phyloP scores from a whole-genome alignment of 2,888 invertebrate species.

The Drosophila phalerata region DNA sequence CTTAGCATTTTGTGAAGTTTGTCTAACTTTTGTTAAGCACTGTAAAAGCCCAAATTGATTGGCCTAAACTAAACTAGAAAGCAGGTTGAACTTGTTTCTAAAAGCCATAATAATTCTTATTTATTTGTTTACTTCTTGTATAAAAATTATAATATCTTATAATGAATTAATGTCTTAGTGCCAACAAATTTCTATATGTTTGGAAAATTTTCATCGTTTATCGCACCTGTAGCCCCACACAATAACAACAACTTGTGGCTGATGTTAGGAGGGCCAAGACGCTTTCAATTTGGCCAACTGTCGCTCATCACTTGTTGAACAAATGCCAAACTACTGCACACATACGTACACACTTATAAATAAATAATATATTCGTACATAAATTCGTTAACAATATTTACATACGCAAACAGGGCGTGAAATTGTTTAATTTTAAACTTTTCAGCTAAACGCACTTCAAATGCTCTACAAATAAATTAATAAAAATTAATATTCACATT shows the following conservation, averaged over 20 bases:
- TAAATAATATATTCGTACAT: conserved; percentile 20
- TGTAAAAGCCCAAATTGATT: conserved; percentile 43
- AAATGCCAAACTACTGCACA: conserved; percentile 51
- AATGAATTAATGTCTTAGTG: conserved; percentile 4
- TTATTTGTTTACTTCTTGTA: conserved; percentile 40
- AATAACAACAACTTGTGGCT: conserved; percentile 12
- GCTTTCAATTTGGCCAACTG: conserved; percentile 44
- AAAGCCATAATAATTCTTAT: conserved; percentile 43
- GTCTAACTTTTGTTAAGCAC: conserved; percentile 52
- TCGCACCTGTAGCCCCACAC: conserved; percentile 42
- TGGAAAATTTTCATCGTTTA: conserved; percentile 32
- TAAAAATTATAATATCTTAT: conserved; percentile 30
- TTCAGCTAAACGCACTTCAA: conserved; percentile 23
- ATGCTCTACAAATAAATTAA: conserved; percentile 33
- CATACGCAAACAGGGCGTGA: conserved; percentile 45
- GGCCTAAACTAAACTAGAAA: conserved; percentile 28
- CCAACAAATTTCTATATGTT: conserved; percentile 16
- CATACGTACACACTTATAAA: conserved; percentile 18
- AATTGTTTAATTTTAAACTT: conserved; percentile 12
- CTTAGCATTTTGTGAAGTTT: conserved; percentile 44
- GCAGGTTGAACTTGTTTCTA: conserved; percentile 64
- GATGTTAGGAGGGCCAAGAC: conserved; percentile 22
- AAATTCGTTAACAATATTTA: conserved; percentile 36
- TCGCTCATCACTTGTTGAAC: conserved; percentile 52
- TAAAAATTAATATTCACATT: not conserved